Conservation (phyloP, 2,113 vertebrate species). For the Pterocles gutturalis region DNA sequence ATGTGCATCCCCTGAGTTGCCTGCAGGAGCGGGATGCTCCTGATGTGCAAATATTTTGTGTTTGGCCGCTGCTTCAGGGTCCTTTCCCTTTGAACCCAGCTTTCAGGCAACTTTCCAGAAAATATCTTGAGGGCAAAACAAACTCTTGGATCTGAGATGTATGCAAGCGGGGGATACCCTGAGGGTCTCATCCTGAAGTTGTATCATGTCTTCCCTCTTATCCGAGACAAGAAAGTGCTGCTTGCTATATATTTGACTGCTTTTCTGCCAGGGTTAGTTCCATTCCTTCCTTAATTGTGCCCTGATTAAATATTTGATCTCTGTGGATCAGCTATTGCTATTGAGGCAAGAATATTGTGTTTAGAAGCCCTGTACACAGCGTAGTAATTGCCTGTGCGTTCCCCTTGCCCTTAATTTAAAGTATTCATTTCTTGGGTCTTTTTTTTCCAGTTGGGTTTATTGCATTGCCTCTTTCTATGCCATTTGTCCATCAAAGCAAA, state of each 20-base stretch:
- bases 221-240: not conserved
- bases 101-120: not conserved
- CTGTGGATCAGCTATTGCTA: not conserved
- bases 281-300: not conserved
- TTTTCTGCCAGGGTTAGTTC: not conserved
- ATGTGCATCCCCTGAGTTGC: fast-evolving
- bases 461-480: not conserved
- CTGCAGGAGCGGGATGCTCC: not conserved
- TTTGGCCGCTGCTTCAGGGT: not conserved
- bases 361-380: not conserved
- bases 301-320: not conserved
- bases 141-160: not conserved
- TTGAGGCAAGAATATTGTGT: not conserved
- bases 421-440: not conserved
- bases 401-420: not conserved
- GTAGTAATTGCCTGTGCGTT: not conserved
- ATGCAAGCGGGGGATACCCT: not conserved
- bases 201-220: not conserved
- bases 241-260: not conserved
- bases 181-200: not conserved
- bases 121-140: not conserved
- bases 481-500: not conserved
- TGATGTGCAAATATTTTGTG: not conserved
- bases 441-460: not conserved
- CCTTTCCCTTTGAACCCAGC: not conserved